Evolutionary conservation across 2,888 invertebrate species (phyloP), one percentile per base, ranked within the genome.

Genomic region (Leucophenga maculata): DNA sequence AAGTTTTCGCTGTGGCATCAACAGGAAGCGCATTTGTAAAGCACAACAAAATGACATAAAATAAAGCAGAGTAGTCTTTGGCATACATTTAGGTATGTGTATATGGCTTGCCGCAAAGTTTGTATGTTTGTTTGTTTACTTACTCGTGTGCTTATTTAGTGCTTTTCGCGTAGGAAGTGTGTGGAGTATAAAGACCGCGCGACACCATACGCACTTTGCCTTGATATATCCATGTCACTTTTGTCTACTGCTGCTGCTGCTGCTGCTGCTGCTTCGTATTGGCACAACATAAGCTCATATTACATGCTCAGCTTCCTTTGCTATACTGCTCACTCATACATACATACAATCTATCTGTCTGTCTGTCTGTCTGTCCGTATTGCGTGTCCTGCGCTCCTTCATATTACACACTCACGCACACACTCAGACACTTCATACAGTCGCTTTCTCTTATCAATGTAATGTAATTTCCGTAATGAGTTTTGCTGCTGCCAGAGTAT

Each of bases 391-490:
- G 6, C 46, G 46, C 46, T 13, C 6, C n/a, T n/a, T 3, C 8
- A 50, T 16, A 8, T 50, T 18, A 16, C 50, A 50, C 50, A 50
- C n/a, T n/a, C n/a, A n/a, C n/a, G n/a, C n/a, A n/a, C n/a, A n/a
- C n/a, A n/a, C n/a, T n/a, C n/a, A n/a, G n/a, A n/a, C n/a, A n/a
- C n/a, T n/a, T 18, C 39, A 39, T 39, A 6, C 39, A 39, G 39
- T 67, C n/a, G 64, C 60, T 46, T 65, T 71, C 68, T 67, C 69
- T 77, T 62, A 62, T 62, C 62, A 46, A 72, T 74, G 82, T 75
- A 76, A 78, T 81, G 85, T 84, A 84, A 84, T 81, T 81, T 83
- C 85, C 77, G 74, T 80, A 80, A 80, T 80, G 80, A 80, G 85
- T 84, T 73, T 64, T 68, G 64, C 59, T 54, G 57, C 26, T 39